Evolutionary conservation across 2,797 vertebrate species (phyloP), one percentile per base, ranked within the genome.

Genomic region (Rhynchotus rufescens): DNA sequence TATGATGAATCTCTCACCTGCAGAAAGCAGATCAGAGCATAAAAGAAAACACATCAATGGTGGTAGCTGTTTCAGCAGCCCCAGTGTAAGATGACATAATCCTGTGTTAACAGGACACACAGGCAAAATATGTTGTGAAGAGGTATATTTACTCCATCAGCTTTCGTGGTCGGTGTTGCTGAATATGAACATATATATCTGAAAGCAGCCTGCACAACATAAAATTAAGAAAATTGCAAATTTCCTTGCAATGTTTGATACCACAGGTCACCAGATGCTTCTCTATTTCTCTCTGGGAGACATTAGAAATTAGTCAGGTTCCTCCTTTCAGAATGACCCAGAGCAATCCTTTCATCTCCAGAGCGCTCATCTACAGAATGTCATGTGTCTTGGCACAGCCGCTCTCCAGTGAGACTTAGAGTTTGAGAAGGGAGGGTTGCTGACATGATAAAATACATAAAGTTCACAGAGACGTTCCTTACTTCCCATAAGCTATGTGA

Each of bases 391-490:
- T 92, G 59, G 51, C 42, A 78, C 59, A 73, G n/a, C 32, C 80
- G 80, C 80, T 75, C 51, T 22, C 22, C 59, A 83, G 75, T 13
- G 15, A 90, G 54, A 68, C 56, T 51, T 66, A 83, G 36, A 30
- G 78, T 78, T 88, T 47, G 72, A 51, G 54, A 94, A 92, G 56
- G 28, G 77, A 10, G 2, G 23, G 66, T 16, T 61, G 56, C 67
- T 93, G 86, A 93, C 67, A 92, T 56, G 38, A 84, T 90, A 32
- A 83, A 93, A 81, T 67, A 76, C 3, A 42, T 34, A 80, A n/a
- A 83, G 28, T 83, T 83, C 69, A 36, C 10, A 51, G 1, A 89
- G 79, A 47, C 10, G 32, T 75, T 69, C 60, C 54, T 86, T 47
- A 44, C 64, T 90, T 92, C 51, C 54, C 64, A 47, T 49, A 93